Evolutionary conservation across 2,113 vertebrate species (phyloP).

Genomic region (Mola mola): DNA sequence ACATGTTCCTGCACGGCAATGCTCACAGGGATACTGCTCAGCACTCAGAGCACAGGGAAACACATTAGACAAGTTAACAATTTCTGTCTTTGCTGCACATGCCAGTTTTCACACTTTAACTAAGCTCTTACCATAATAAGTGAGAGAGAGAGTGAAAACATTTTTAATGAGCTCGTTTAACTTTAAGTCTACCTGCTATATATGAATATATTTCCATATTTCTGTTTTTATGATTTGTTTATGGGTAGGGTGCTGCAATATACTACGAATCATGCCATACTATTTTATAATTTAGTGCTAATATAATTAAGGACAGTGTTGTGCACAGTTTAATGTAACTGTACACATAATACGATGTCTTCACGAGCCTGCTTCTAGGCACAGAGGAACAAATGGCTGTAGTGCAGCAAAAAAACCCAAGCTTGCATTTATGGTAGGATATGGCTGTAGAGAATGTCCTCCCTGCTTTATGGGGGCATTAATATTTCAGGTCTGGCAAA

Average conservation of each 20-base stretch:
- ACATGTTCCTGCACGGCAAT: conserved; percentile 45
- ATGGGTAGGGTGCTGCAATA: too few relatives aligned
- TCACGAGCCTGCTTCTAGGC: conserved; percentile 5
- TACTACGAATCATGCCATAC: too few relatives aligned
- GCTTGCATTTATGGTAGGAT: conserved; percentile 20
- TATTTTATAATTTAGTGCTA: neutral
- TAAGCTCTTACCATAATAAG: conserved; percentile 1
- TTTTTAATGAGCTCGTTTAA: neutral
- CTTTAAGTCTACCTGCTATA: neutral
- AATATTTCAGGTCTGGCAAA: conserved; percentile 57
- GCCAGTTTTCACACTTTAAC: conserved; percentile 23
- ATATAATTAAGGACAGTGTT: neutral
- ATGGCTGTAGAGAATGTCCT: conserved; percentile 18
- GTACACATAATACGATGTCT: neutral
- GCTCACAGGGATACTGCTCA: conserved; percentile 21
- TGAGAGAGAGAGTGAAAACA: neutral
- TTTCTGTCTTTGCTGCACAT: conserved; percentile 14
- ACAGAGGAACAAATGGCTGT: conserved; percentile 16
- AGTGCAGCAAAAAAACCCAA: conserved; percentile 14
- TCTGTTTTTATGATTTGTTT: too few relatives aligned
- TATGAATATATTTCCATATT: neutral
- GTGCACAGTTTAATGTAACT: conserved; percentile 1
- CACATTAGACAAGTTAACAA: conserved; percentile 36
- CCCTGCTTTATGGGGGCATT: conserved; percentile 43
- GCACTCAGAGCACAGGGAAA: conserved; percentile 26